Conservation (phyloP, 30 jellyfish, hydroid and myxozoan genomes). For the Phacellophora camtschatica region DNA sequence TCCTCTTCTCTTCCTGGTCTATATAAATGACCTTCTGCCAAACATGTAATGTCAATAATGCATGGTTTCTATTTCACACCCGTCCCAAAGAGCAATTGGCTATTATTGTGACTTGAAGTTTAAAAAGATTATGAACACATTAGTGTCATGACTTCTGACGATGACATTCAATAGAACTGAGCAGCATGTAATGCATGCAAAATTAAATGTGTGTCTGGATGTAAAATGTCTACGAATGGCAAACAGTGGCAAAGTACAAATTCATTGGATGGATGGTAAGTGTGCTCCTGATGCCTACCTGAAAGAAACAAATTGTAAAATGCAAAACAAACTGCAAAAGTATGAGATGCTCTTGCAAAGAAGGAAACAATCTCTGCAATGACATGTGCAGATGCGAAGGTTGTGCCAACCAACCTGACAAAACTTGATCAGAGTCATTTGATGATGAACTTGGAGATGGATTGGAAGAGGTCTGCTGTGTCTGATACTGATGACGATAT, state of each 20-base stretch:
- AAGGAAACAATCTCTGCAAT: constrained; percentile 21
- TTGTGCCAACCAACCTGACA: constrained; percentile 35
- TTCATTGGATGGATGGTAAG: constrained; percentile 48
- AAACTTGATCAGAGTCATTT: not conserved
- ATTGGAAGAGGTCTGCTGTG: not conserved
- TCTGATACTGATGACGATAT: not conserved
- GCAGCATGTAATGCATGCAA: too few relatives aligned
- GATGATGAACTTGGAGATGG: not conserved
- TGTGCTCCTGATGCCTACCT: constrained; percentile 36
- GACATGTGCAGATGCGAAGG: constrained; percentile 52
- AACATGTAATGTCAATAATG: too few relatives aligned
- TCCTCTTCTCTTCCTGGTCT: too few relatives aligned
- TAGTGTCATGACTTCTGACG: too few relatives aligned
- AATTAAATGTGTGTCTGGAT: too few relatives aligned
- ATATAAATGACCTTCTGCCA: too few relatives aligned
- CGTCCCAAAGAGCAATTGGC: too few relatives aligned
- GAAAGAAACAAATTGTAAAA: not conserved
- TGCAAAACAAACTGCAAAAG: constrained; percentile 63
- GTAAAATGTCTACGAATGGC: constrained; percentile 36
- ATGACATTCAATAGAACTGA: too few relatives aligned
- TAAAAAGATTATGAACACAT: too few relatives aligned
- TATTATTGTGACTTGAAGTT: too few relatives aligned
- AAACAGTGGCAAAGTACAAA: constrained; percentile 15
- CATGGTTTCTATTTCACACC: too few relatives aligned
- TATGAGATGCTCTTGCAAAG: constrained; percentile 53